Evolutionary conservation across 2,888 invertebrate genomes (phyloP).

Genomic region (Melanchra persicariae): DNA sequence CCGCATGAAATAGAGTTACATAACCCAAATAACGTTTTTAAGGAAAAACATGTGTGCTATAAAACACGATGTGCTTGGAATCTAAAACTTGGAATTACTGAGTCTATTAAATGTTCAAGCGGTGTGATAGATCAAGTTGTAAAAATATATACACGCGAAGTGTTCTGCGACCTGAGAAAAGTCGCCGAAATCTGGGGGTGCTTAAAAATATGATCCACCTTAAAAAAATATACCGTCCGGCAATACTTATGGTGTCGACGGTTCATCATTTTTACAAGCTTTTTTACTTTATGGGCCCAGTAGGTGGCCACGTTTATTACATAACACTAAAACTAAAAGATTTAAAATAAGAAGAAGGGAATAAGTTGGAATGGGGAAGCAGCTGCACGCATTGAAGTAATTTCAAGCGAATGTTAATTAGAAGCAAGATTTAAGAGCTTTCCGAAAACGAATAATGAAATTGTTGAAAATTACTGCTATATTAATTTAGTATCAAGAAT

Average conservation of each 20-base stretch:
- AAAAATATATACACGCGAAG: background rate
- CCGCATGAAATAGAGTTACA: background rate
- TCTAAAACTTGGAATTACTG: background rate
- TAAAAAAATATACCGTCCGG: background rate
- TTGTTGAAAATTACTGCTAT: background rate
- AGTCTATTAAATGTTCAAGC: background rate
- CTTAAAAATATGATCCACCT: background rate
- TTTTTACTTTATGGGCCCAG: background rate
- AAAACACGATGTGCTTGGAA: background rate
- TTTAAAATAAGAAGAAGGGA: conserved; percentile 8
- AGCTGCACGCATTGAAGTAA: conserved; percentile 13
- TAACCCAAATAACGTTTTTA: conserved; percentile 1
- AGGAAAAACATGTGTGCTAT: background rate
- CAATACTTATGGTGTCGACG: background rate
- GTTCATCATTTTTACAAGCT: background rate
- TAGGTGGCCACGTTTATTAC: background rate
- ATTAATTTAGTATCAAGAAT: background rate
- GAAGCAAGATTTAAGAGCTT: conserved; percentile 17
- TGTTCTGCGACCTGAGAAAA: too few species aligned
- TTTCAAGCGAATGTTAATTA: conserved; percentile 23
- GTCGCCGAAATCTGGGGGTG: background rate
- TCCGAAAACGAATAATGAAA: conserved; percentile 8
- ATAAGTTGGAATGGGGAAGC: conserved; percentile 18
- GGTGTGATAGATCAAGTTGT: background rate
- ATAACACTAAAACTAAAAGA: conserved; percentile 12